These are phyloP conservation scores for Bombus pyrosoma DNA, from an alignment of 1,140 invertebrate genomes.

Conservation along the genomic window DNA sequence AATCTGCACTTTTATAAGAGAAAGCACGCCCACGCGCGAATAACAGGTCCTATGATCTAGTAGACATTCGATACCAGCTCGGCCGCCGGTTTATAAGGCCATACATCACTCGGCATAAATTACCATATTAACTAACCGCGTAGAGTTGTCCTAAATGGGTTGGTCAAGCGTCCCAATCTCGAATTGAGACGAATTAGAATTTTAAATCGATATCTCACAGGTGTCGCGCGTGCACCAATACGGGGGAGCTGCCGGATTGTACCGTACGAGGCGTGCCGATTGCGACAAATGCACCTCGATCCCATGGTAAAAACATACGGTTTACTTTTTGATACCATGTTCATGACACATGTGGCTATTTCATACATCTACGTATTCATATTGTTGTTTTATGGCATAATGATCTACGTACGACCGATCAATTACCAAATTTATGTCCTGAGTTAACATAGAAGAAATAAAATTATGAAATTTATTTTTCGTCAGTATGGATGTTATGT, in stretches of 20 bases:
- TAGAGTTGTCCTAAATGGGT: conserved; percentile 20
- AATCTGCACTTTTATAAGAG: conserved; percentile 44
- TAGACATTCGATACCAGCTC: conserved; percentile 36
- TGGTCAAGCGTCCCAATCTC: conserved; percentile 19
- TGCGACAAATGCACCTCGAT: conserved; percentile 7
- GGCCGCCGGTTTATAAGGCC: conserved; percentile 16
- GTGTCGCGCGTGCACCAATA: conserved; percentile 10
- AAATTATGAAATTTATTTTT: conserved; percentile 30
- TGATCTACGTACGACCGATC: not conserved
- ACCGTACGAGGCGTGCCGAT: conserved; percentile 16
- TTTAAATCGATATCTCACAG: conserved; percentile 32
- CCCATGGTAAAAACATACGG: conserved; percentile 1
- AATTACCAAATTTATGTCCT: not conserved
- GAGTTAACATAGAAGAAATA: not conserved
- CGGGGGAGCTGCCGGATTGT: not conserved
- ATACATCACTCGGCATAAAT: conserved; percentile 37
- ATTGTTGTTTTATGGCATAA: conserved; percentile 14
- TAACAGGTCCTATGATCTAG: conserved; percentile 50
- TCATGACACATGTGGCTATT: not conserved
- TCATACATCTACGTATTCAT: not conserved
- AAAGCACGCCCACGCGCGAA: conserved; percentile 51
- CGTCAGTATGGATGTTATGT: not conserved
- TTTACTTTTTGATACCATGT: not conserved
- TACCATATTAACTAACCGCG: conserved; percentile 34
- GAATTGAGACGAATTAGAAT: conserved; percentile 30